These are phyloP conservation scores for Scotopteryx bipunctaria DNA, from an alignment of 2,888 invertebrate species.

Conservation along the genomic window DNA sequence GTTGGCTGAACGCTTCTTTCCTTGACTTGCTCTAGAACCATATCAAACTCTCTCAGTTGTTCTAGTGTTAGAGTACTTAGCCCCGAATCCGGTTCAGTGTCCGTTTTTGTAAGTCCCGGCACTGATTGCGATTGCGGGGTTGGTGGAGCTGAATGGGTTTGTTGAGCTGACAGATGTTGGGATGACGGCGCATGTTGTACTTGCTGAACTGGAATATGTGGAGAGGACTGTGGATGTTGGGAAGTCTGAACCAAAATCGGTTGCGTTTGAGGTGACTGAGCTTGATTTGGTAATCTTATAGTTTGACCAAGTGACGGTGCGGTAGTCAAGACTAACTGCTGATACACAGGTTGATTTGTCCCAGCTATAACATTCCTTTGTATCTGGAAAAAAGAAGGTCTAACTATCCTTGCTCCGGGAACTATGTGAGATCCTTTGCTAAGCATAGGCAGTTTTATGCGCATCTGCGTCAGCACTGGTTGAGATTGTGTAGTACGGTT, in stretches of 20 bases:
- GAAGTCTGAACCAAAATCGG: conserved; percentile 20
- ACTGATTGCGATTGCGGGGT: conserved; percentile 15
- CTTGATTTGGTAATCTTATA: conserved; percentile 67
- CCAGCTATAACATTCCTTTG: conserved; percentile 85
- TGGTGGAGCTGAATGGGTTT: conserved; percentile 23
- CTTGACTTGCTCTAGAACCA: conserved; percentile 91
- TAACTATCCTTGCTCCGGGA: conserved; percentile 81
- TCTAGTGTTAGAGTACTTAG: conserved; percentile 90
- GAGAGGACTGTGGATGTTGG: conserved; percentile 17
- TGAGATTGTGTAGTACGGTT: conserved; percentile 59
- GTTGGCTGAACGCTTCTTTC: conserved; percentile 87
- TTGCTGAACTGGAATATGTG: conserved; percentile 27
- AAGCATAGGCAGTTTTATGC: conserved; percentile 79
- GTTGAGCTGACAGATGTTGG: conserved; percentile 17
- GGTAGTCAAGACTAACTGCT: conserved; percentile 76
- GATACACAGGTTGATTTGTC: conserved; percentile 79
- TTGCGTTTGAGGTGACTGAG: conserved; percentile 51
- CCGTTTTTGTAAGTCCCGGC: conserved; percentile 12
- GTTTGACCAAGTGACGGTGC: conserved; percentile 75
- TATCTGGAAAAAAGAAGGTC: conserved; percentile 83
- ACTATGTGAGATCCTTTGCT: conserved; percentile 82
- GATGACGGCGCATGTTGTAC: conserved; percentile 25
- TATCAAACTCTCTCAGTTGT: conserved; percentile 90
- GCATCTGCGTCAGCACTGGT: conserved; percentile 79
- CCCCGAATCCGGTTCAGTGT: conserved; percentile 73